phyloP scores from a whole-genome alignment of 2,797 vertebrate species.

The Adelosebastes latens region DNA sequence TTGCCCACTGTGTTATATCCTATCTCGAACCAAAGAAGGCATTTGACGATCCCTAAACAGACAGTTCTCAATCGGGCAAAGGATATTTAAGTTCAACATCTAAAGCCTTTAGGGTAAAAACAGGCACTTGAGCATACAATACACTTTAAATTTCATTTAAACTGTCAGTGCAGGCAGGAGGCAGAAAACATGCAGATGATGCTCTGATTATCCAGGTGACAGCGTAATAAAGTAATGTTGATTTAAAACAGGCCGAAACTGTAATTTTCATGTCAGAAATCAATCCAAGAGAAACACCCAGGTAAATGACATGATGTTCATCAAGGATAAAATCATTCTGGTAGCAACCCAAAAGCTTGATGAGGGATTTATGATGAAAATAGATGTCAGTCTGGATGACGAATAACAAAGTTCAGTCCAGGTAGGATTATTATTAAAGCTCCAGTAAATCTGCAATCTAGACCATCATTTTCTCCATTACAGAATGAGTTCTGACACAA shows the following conservation, averaged over 20 bases:
- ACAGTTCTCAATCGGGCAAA: neutral
- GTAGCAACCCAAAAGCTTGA: neutral
- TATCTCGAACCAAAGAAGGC: neutral
- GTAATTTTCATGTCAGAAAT: slow-evolving; percentile 6
- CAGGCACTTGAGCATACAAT: neutral
- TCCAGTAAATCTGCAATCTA: neutral
- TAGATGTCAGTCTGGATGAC: neutral
- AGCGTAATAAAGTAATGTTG: neutral
- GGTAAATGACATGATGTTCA: neutral
- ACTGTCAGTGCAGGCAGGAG: neutral
- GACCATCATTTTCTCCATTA: neutral
- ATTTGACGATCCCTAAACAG: neutral
- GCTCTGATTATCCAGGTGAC: neutral
- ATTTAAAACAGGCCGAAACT: neutral
- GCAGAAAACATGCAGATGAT: neutral
- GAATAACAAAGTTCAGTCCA: neutral
- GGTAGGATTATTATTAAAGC: slow-evolving; percentile 17
- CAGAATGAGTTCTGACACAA: slow-evolving; percentile 24
- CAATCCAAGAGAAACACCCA: neutral
- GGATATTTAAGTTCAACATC: neutral
- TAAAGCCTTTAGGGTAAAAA: neutral
- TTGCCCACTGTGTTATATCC: neutral
- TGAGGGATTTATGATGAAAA: neutral
- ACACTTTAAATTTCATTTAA: neutral
- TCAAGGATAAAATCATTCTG: neutral